A percentile compares a stretch with the other conserved stretches of the same genome.
Evolutionary conservation across 2,113 vertebrate genomes (phyloP).

Genomic region (Noctilio leporinus): DNA sequence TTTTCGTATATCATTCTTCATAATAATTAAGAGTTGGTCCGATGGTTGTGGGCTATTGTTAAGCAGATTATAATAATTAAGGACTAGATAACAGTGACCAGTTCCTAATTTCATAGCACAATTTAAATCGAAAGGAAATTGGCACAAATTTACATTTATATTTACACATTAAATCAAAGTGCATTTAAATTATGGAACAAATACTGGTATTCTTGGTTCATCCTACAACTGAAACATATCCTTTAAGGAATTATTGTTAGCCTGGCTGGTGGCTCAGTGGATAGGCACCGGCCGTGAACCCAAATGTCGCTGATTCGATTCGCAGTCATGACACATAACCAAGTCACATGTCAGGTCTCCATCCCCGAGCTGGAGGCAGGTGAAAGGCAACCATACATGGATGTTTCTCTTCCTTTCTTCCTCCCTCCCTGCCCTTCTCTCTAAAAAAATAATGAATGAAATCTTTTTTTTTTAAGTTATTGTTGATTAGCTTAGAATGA

Average conservation of each 20-base stretch:
- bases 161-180: background rate
- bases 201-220: background rate
- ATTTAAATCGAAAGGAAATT: background rate
- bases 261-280: too few species aligned
- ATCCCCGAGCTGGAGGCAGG: too few species aligned
- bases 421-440: too few species aligned
- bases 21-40: background rate
- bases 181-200: background rate
- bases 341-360: too few species aligned
- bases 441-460: too few species aligned
- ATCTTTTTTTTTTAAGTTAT: too few species aligned
- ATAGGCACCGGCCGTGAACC: too few species aligned
- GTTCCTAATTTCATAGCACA: background rate
- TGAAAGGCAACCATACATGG: too few species aligned
- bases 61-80: background rate
- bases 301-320: too few species aligned
- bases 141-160: background rate
- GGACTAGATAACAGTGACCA: background rate
- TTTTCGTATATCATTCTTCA: background rate
- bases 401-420: too few species aligned
- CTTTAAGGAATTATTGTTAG: constrained; percentile 15
- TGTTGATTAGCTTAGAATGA: background rate
- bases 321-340: too few species aligned
- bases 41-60: too few species aligned
- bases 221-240: background rate